Conservation (phyloP, 1,140 invertebrate species). For the Micrasema minimum region DNA sequence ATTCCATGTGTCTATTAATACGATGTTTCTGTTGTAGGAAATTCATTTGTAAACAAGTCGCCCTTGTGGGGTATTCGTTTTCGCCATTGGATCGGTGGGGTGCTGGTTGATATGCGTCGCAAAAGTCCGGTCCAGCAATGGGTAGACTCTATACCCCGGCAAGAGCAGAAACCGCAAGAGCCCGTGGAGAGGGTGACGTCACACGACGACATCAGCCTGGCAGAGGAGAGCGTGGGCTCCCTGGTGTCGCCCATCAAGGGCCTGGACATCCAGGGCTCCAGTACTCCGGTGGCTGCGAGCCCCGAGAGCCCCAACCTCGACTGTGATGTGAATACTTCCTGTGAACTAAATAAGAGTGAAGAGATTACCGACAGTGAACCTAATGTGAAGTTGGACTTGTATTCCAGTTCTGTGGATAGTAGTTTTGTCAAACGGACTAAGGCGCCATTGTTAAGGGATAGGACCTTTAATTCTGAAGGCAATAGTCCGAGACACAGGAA, state of each 20-base stretch:
- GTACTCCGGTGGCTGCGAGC: conserved; percentile 24
- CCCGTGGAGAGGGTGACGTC: conserved; percentile 1
- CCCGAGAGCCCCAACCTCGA: conserved; percentile 1
- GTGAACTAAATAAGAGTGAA: conserved; percentile 8
- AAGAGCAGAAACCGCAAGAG: conserved; percentile 46
- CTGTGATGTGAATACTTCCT: conserved; percentile 31
- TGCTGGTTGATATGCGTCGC: conserved; percentile 65
- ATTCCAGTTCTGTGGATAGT: conserved; percentile 62
- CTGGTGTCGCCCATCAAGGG: conserved; percentile 33
- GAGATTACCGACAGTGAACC: background rate
- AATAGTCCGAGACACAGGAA: conserved; percentile 63
- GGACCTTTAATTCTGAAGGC: conserved; percentile 65
- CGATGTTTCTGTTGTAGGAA: conserved; percentile 6
- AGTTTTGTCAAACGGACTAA: conserved; percentile 56
- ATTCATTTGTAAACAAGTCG: conserved; percentile 29
- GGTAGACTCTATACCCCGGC: conserved; percentile 63
- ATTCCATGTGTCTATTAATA: background rate
- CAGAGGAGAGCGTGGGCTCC: conserved; percentile 21
- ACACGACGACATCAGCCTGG: conserved; percentile 32
- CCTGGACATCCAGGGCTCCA: conserved; percentile 21
- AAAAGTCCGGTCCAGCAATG: conserved; percentile 66
- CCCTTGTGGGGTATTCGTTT: conserved; percentile 61
- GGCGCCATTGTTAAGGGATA: conserved; percentile 61
- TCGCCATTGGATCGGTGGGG: conserved; percentile 63
- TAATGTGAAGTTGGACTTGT: conserved; percentile 54